Conservation (phyloP, 2,797 vertebrate genomes). For the Geotrypetes seraphini region DNA sequence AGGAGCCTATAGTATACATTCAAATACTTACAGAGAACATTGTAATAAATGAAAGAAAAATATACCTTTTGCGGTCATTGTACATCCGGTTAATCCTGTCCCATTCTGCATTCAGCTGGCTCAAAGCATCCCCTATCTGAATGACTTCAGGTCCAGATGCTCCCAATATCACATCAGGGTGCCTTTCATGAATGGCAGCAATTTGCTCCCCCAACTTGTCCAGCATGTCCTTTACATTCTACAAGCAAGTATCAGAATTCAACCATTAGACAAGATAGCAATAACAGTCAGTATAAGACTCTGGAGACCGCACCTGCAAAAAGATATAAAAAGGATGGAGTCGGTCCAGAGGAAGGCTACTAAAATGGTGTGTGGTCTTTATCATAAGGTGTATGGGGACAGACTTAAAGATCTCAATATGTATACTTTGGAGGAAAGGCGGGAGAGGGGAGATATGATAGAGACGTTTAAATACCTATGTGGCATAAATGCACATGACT, state of each 20-base stretch:
- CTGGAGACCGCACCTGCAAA: too few relatives aligned
- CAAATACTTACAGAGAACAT: not conserved
- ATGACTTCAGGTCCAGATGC: conserved; percentile 73
- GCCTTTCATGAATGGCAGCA: conserved; percentile 70
- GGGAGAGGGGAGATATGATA: too few relatives aligned
- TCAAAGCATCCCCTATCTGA: conserved; percentile 73
- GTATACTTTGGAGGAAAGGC: too few relatives aligned
- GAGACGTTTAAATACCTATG: too few relatives aligned
- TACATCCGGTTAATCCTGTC: conserved; percentile 85
- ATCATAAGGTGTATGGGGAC: too few relatives aligned
- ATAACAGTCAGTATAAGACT: too few relatives aligned
- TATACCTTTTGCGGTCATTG: conserved; percentile 79
- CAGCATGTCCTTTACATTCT: conserved; percentile 80
- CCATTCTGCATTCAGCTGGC: conserved; percentile 84
- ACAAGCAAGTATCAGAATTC: conserved; percentile 15
- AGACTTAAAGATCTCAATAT: too few relatives aligned
- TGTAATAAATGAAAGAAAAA: not conserved
- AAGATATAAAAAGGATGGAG: too few relatives aligned
- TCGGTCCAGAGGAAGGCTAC: too few relatives aligned
- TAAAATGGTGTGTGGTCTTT: too few relatives aligned
- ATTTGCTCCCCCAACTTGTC: conserved; percentile 78
- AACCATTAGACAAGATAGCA: not conserved
- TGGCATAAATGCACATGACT: too few relatives aligned
- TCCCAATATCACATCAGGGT: conserved; percentile 74
- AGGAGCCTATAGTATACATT: too few relatives aligned